phyloP scores from a whole-genome alignment of 2,888 invertebrate species.

The Orthosia gracilis region DNA sequence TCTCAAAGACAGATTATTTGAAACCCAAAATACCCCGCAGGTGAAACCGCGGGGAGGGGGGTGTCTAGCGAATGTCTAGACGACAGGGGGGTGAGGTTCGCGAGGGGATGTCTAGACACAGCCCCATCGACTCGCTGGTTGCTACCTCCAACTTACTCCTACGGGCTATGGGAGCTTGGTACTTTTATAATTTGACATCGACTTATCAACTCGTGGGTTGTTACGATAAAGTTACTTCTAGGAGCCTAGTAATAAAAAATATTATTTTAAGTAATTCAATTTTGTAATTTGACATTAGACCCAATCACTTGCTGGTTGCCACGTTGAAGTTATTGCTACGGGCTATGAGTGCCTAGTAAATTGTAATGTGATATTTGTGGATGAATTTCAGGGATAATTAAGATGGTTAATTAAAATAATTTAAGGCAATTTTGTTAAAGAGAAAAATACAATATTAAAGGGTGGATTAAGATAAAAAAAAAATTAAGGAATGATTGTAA shows the following conservation, averaged over 20 bases:
- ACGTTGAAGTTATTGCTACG: background rate
- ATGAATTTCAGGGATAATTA: no score
- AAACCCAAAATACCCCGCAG: conserved; percentile 45
- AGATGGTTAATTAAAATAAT: no score
- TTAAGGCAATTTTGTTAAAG: no score
- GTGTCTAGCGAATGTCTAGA: conserved; percentile 62
- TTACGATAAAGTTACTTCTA: background rate
- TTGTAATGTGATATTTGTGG: background rate
- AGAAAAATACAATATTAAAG: no score
- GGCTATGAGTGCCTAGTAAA: background rate
- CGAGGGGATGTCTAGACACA: conserved; percentile 47
- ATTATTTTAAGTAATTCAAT: no score
- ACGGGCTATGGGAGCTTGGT: conserved; percentile 32
- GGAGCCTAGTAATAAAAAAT: no score
- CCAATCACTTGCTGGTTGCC: background rate
- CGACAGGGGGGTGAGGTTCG: conserved; percentile 33
- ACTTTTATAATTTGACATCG: conserved; percentile 7
- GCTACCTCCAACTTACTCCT: conserved; percentile 41
- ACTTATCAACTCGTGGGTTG: no score
- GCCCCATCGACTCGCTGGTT: conserved; percentile 60
- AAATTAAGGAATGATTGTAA: no score
- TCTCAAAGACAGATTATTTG: conserved; percentile 4
- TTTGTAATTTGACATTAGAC: no score
- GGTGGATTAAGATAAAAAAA: no score
- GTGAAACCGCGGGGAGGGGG: conserved; percentile 30